phyloP scores from a whole-genome alignment of 2,888 invertebrate species.

The Meliscaeva auricollis region DNA sequence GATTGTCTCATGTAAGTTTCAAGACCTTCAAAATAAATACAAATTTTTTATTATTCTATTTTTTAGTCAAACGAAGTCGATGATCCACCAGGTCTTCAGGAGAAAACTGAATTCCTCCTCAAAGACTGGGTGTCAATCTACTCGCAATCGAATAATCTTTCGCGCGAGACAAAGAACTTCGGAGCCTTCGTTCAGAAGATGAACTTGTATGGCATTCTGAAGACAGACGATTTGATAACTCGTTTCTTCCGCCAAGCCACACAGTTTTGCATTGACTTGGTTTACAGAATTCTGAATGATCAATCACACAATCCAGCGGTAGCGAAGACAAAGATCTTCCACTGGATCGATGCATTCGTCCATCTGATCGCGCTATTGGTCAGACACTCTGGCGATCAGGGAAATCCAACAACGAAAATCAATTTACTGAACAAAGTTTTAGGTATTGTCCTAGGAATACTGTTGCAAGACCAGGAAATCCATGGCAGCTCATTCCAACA shows the following conservation, averaged over 20 bases:
- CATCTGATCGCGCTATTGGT: slow-evolving; percentile 97
- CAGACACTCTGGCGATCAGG: slow-evolving; percentile 95
- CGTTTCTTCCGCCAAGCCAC: slow-evolving; percentile 98
- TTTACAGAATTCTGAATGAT: slow-evolving; percentile 93
- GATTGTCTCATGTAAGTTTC: slow-evolving; percentile 93
- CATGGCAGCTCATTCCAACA: slow-evolving; percentile 95
- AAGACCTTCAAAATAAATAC: slow-evolving; percentile 79
- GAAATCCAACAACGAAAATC: slow-evolving; percentile 95
- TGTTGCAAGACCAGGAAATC: slow-evolving; percentile 98
- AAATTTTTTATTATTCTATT: slow-evolving; percentile 44
- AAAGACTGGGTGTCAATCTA: slow-evolving; percentile 98
- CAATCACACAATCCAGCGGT: slow-evolving; percentile 87
- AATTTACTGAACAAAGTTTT: slow-evolving; percentile 97
- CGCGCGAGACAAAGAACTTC: slow-evolving; percentile 95
- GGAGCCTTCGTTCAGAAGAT: slow-evolving; percentile 97
- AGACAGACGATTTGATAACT: slow-evolving; percentile 98
- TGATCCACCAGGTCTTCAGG: slow-evolving; percentile 96
- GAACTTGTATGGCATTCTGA: slow-evolving; percentile 97
- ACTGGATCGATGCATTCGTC: slow-evolving; percentile 97
- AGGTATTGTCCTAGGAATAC: slow-evolving; percentile 97
- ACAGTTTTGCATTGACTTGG: slow-evolving; percentile 97
- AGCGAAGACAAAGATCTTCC: slow-evolving; percentile 95
- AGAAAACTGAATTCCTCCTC: slow-evolving; percentile 96
- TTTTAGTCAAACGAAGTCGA: slow-evolving; percentile 91
- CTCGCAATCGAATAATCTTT: slow-evolving; percentile 87